Percentiles rank a stretch among this genome's conserved stretches.
Evolutionary conservation across 2,797 vertebrate genomes (phyloP).

Genomic region (Manis javanica): DNA sequence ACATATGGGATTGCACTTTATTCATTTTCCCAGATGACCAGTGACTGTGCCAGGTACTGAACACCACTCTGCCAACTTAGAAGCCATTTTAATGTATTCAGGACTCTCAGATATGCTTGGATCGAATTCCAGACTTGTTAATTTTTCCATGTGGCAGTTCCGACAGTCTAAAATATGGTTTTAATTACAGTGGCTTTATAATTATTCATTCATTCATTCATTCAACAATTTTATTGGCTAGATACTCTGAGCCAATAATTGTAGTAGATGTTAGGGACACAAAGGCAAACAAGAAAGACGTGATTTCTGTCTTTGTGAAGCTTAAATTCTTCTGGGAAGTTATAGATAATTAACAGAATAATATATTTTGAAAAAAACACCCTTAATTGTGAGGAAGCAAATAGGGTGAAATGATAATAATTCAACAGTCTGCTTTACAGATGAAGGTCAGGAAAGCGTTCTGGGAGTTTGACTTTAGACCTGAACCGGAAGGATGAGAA

Average conservation of each 20-base stretch:
- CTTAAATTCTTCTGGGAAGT: not conserved
- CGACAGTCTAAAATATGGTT: not conserved
- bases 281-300: not conserved
- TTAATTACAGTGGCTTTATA: conserved; percentile 13
- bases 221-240: not conserved
- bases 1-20: not conserved
- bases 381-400: not conserved
- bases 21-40: not conserved
- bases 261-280: not conserved
- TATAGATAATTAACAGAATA: not conserved
- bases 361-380: not conserved
- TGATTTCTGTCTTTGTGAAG: not conserved
- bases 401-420: not conserved
- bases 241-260: not conserved
- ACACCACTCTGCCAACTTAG: not conserved
- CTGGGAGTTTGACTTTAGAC: not conserved
- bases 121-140: not conserved
- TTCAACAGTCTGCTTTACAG: not conserved
- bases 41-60: not conserved
- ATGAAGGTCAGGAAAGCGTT: not conserved
- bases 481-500: not conserved
- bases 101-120: not conserved
- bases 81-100: not conserved
- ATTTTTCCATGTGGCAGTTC: not conserved
- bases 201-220: not conserved